Evolutionary conservation across 2,113 vertebrate genomes (phyloP).

Genomic region (Zosterops pallidus): DNA sequence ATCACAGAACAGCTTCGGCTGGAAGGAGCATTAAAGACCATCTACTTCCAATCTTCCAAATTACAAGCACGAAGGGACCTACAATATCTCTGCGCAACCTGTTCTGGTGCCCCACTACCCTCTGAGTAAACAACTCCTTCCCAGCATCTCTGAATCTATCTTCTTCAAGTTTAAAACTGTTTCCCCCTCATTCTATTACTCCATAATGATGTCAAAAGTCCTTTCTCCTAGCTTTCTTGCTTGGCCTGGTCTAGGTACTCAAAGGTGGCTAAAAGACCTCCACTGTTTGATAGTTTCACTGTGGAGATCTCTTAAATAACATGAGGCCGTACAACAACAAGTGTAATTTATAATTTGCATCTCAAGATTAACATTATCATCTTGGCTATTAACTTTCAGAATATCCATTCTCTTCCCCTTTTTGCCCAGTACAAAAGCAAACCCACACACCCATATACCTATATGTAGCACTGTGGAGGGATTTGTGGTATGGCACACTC

Average conservation of each 20-base stretch:
- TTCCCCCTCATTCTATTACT: too few relatives aligned
- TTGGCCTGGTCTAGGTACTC: background rate
- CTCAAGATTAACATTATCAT: background rate
- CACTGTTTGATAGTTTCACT: background rate
- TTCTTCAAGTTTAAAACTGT: background rate
- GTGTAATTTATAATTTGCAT: background rate
- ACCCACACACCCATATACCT: accelerated
- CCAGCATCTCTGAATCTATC: background rate
- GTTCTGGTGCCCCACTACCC: too few relatives aligned
- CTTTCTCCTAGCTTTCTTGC: background rate
- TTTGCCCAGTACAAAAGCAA: background rate
- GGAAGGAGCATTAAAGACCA: background rate
- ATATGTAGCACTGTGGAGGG: background rate
- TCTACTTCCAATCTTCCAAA: background rate
- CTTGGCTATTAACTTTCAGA: background rate
- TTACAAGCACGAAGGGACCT: background rate
- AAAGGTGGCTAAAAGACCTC: background rate
- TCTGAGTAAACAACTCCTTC: background rate
- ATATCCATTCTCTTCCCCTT: background rate
- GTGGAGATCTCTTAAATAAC: background rate
- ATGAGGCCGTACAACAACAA: background rate
- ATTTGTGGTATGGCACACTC: background rate
- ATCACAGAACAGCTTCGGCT: accelerated
- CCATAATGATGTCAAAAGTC: accelerated
- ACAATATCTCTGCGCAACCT: background rate